Base-by-base conservation (phyloP, 1,140 invertebrate genomes). In the Aphelenchoides fujianensis region DNA sequence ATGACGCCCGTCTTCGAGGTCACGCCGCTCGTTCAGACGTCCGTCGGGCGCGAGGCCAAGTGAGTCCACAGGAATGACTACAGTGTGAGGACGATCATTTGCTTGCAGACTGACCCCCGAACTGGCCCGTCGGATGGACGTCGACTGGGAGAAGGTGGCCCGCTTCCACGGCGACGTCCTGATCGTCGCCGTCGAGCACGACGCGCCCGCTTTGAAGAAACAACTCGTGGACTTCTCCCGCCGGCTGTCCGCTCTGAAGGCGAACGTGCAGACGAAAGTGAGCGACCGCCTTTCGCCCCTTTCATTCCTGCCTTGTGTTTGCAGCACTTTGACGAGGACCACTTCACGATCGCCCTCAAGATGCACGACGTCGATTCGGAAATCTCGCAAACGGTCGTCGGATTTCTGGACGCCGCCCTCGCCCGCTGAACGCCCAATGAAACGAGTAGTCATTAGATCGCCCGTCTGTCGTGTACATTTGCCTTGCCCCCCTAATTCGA, bases 1-100 rank as follows among this genome's bases (percentile, higher is more conserved):
- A 59, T 59, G 55, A 59, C 55, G 28, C 5, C 55, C 5, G 55
- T 59, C 5, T 59, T 7, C 19, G 55, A 59, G 19, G 55, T 59
- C 34, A 5, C 34, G 5, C 55, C 55, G 7, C 19, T 59, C 5
- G 34, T 59, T 16, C 12, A 19, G 27, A 59, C 55, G 7, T 59
- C 55, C 12, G 5, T 59, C 34, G 55, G 5, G 7, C 5, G 55
- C 12, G 55, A 59, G 34, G 34, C 34, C 55, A 59, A 59, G 55
- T 59, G 34, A 59, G 55, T 59, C 19, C 28, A 30, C 7, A 59
- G 34, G 34, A 32, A 7, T 5, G 12, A 5, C 5, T 5, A 59
- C 19, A n/a, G n/a, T n/a, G n/a, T n/a, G n/a, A n/a, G n/a, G n/a
- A n/a, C 23, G 34, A 59, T 59, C 7, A 23, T 19, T n/a, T n/a